These are phyloP conservation scores for Umimayanthus kanabou DNA, from an alignment of 92 coral and sea anemone species.

Conservation along the genomic window DNA sequence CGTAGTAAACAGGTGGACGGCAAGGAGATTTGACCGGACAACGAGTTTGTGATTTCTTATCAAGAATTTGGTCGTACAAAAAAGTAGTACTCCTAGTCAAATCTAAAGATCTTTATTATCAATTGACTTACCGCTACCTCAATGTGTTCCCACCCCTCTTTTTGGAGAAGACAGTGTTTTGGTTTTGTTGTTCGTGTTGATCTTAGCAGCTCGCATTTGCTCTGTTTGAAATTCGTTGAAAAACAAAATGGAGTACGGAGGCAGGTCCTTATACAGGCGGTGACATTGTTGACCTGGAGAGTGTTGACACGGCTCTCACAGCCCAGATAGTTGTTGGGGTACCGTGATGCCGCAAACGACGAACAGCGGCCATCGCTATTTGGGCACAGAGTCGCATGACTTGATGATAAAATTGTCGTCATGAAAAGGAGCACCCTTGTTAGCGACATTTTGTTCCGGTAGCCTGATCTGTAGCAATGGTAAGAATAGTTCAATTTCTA, in stretches of 20 bases:
- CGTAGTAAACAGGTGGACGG: no score
- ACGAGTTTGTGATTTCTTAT: no score
- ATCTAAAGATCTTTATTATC: no score
- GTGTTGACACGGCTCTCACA: conserved; percentile 1
- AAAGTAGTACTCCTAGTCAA: no score
- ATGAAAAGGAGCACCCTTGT: no score
- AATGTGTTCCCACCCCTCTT: background rate
- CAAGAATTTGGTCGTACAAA: no score
- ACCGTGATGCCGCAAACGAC: background rate
- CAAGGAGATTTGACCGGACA: no score
- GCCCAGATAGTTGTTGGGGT: conserved; percentile 7
- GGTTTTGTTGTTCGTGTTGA: background rate
- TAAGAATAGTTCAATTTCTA: no score
- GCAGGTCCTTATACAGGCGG: conserved; percentile 1
- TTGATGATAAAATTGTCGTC: no score
- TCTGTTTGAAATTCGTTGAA: background rate
- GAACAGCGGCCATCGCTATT: background rate
- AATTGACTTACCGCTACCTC: background rate
- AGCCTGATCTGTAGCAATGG: no score
- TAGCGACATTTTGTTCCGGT: no score
- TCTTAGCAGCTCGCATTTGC: background rate
- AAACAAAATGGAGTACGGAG: background rate
- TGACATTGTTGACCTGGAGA: background rate
- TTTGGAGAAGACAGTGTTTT: background rate
- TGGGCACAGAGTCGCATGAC: background rate